These are phyloP conservation scores for Myrmecobius fasciatus DNA, from an alignment of 2,113 vertebrate species.

Conservation along the genomic window DNA sequence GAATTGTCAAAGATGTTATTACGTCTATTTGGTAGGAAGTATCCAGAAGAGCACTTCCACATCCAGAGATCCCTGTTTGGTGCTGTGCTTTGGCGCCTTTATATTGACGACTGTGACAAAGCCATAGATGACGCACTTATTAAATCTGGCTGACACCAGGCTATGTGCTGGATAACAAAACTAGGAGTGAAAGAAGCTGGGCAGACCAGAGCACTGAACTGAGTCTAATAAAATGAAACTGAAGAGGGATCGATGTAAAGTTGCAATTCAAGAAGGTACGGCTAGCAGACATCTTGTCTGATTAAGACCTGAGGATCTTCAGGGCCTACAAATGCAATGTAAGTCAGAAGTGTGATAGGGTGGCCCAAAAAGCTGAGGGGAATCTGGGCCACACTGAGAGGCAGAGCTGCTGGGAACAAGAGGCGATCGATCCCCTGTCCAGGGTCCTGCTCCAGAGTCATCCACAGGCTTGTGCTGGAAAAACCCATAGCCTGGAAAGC, in stretches of 20 bases:
- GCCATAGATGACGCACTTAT: background rate
- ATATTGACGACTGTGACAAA: background rate
- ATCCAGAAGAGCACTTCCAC: background rate
- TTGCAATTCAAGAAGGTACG: background rate
- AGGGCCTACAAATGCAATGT: no score
- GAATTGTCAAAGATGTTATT: accelerated
- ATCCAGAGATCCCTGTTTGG: background rate
- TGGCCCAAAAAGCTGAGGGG: no score
- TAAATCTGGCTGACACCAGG: background rate
- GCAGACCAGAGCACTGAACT: background rate
- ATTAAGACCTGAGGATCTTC: background rate
- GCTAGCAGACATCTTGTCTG: background rate
- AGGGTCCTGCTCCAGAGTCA: background rate
- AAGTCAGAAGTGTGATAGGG: background rate
- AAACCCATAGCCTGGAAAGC: background rate
- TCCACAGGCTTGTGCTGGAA: no score
- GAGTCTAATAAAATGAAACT: background rate
- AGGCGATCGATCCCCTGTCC: no score
- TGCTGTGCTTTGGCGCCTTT: background rate
- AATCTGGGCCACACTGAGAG: no score
- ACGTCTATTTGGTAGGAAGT: background rate
- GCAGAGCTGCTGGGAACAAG: background rate
- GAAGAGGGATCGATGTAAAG: background rate
- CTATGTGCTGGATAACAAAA: background rate
- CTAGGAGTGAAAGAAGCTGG: no score